Percentiles rank a stretch among this genome's conserved stretches.
Conservation (phyloP, 2,888 invertebrate genomes). For the Agriopis aurantiaria region DNA sequence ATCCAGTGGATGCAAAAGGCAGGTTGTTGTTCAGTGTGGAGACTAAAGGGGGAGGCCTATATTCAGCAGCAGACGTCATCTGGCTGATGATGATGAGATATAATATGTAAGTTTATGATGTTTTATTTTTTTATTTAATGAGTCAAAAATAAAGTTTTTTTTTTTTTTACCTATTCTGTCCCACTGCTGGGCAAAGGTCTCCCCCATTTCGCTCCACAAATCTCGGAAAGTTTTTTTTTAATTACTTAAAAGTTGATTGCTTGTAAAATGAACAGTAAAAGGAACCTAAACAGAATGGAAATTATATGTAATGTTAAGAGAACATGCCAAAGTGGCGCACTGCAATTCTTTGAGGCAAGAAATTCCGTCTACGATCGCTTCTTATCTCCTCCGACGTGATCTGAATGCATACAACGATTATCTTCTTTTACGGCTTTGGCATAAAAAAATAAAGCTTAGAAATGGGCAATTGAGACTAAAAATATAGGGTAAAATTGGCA, state of each 20-base stretch:
- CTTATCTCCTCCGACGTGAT: slow-evolving; percentile 36
- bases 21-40: too few species aligned
- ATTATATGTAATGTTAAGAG: neutral
- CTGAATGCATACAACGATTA: slow-evolving; percentile 29
- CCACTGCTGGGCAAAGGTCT: too few species aligned
- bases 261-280: neutral
- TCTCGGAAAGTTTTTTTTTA: too few species aligned
- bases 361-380: slow-evolving; percentile 23
- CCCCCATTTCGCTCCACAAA: too few species aligned
- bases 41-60: too few species aligned
- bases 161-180: too few species aligned
- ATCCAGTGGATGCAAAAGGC: too few species aligned
- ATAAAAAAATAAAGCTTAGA: slow-evolving; percentile 24
- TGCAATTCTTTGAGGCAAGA: slow-evolving; percentile 24
- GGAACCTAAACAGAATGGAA: neutral
- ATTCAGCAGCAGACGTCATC: too few species aligned
- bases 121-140: too few species aligned
- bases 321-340: slow-evolving; percentile 9
- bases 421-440: slow-evolving; percentile 17
- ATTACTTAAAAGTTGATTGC: neutral
- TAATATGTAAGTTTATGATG: too few species aligned
- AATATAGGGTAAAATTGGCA: neutral
- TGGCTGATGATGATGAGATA: too few species aligned
- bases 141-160: too few species aligned
- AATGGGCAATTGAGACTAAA: slow-evolving; percentile 12